Percentiles rank a stretch among this genome's conserved stretches.
phyloP scores from a whole-genome alignment of 2,888 invertebrate species.

The Erynnis tages region DNA sequence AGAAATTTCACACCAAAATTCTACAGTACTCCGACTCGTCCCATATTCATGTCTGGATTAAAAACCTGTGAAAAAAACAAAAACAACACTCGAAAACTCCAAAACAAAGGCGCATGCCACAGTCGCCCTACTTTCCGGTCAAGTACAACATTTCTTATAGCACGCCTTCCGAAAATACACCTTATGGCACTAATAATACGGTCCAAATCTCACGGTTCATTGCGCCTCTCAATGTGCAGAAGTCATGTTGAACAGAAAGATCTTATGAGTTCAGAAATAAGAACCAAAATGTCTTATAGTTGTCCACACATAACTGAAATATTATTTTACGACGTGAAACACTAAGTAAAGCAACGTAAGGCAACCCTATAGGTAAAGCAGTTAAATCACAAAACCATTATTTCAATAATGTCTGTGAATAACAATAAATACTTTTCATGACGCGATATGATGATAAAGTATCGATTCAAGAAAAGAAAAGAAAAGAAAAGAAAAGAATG shows the following conservation, averaged over 20 bases:
- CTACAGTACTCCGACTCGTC: no score
- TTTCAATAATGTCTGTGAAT: not conserved
- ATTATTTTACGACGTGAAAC: no score
- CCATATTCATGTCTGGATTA: slow-evolving; percentile 2
- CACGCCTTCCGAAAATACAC: not conserved
- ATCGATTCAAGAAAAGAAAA: no score
- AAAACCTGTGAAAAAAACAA: slow-evolving; percentile 3
- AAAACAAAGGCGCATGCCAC: slow-evolving; percentile 25
- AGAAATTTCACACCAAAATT: no score
- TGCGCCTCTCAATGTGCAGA: not conserved
- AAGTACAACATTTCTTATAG: slow-evolving; percentile 13
- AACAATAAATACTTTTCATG: not conserved
- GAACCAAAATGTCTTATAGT: not conserved
- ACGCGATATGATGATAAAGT: no score
- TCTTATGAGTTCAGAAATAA: slow-evolving; percentile 15
- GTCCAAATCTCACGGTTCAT: not conserved
- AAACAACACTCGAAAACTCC: slow-evolving; percentile 18
- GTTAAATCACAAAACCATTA: slow-evolving; percentile 3
- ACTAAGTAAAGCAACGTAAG: slow-evolving; percentile 3
- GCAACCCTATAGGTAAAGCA: not conserved
- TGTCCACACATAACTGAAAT: not conserved
- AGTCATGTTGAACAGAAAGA: not conserved
- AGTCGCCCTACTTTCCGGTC: slow-evolving; percentile 26
- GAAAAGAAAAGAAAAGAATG: no score
- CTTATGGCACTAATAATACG: not conserved